Conservation (phyloP, 2,888 invertebrate species). For the Tanypteryx hageni region DNA sequence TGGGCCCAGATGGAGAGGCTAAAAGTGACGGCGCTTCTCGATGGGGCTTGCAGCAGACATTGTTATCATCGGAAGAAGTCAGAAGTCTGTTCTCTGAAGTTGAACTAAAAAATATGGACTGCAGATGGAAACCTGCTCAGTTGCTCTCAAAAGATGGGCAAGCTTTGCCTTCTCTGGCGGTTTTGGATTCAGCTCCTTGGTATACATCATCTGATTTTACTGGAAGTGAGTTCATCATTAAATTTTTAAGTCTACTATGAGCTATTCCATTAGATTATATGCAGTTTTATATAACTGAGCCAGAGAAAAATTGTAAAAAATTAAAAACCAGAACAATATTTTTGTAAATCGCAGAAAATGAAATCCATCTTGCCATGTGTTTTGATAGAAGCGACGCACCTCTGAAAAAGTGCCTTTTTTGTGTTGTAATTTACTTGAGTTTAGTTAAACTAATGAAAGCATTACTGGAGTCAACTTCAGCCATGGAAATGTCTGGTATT, state of each 20-base stretch:
- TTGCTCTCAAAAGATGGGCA: background rate
- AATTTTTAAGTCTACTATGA: too few species aligned
- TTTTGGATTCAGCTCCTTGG: slow-evolving; percentile 23
- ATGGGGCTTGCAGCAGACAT: slow-evolving; percentile 25
- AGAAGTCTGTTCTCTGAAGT: background rate
- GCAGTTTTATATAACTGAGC: too few species aligned
- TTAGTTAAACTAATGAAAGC: too few species aligned
- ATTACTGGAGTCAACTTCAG: too few species aligned
- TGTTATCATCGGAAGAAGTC: slow-evolving; percentile 40
- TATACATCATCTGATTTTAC: slow-evolving; percentile 22
- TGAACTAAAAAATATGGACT: slow-evolving; percentile 20
- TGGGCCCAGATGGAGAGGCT: background rate
- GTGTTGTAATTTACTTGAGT: too few species aligned
- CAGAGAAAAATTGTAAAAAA: slow-evolving; percentile 71
- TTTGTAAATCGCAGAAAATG: too few species aligned
- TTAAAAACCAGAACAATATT: slow-evolving; percentile 69
- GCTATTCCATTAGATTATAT: too few species aligned
- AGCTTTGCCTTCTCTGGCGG: background rate
- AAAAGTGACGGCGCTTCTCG: slow-evolving; percentile 13
- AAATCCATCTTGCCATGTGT: too few species aligned
- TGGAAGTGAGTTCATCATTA: slow-evolving; percentile 17
- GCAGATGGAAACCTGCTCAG: slow-evolving; percentile 15
- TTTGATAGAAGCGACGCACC: too few species aligned
- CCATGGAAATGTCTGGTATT: too few species aligned
- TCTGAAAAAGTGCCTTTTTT: too few species aligned